Evolutionary conservation across 2,888 invertebrate species (phyloP), one percentile per base, ranked within the genome.

Genomic region (Sabatieria punctata): DNA sequence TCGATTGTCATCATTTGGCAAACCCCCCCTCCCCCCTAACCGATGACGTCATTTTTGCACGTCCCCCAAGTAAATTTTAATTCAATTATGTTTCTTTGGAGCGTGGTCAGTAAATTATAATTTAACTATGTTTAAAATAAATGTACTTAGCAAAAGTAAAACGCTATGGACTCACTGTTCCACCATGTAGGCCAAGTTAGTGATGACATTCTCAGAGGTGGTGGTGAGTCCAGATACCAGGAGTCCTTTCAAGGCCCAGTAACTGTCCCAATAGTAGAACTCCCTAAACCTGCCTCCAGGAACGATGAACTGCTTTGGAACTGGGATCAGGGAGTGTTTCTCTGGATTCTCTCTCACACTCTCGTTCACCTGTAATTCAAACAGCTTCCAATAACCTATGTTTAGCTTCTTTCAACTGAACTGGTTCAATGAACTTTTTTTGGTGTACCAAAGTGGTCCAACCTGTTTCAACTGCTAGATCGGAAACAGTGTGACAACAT

Each of bases 261-360:
- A 91, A 0, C 85, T 84, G 66, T 91, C 91, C 89, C 89, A 89
- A 66, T 89, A 89, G 68, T 88, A 89, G 45, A 70, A 65, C 55
- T 70, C 72, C 41, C 70, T 58, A 56, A 73, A 70, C 53, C 88
- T 73, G 15, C 67, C 83, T 76, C 59, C 83, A 60, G 43, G 83
- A 76, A 88, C 79, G 39, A 70, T 64, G 46, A 68, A 65, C 2
- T 66, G 65, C 64, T 88, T 74, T 0, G 80, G 77, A 1, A 86
- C 79, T 54, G 81, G 81, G 58, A 86, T 81, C 54, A 86, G 78
- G 50, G 85, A 85, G 69, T 85, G 85, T 30, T 57, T 50, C 1
- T 59, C 51, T 8, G 54, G 59, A 41, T 60, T 42, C 4, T 42
- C 40, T 41, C 48, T 37, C 11, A 65, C 63, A 6, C 54, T 54